phyloP scores from a whole-genome alignment of 1,140 invertebrate genomes.

The Trichonephila inaurata region DNA sequence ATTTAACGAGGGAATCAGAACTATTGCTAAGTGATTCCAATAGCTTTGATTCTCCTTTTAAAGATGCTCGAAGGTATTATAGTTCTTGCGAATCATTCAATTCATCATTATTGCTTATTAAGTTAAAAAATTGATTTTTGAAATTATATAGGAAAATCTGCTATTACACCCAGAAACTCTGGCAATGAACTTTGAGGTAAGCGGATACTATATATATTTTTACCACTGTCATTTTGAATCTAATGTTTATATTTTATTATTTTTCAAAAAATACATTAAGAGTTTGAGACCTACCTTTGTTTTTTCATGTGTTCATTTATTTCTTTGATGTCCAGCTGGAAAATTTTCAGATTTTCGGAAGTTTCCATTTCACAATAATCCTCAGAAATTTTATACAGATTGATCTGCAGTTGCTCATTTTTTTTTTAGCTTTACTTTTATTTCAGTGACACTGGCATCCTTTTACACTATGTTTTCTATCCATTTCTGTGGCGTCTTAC shows the following conservation, averaged over 20 bases:
- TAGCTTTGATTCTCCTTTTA: too few relatives aligned
- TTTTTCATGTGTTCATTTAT: not conserved
- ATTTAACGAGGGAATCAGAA: too few relatives aligned
- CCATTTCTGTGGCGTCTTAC: not conserved
- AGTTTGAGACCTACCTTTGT: not conserved
- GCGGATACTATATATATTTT: not conserved
- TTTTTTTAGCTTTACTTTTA: not conserved
- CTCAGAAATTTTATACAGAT: not conserved
- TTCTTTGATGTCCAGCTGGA: not conserved
- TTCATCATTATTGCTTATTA: too few relatives aligned
- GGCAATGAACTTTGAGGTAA: not conserved
- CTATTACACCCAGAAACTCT: not conserved
- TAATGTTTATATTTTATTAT: not conserved
- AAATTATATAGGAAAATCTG: not conserved
- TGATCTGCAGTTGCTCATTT: not conserved
- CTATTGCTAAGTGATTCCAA: too few relatives aligned
- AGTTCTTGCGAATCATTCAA: too few relatives aligned
- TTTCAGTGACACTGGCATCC: not conserved
- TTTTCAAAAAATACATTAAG: not conserved
- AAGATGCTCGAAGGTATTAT: too few relatives aligned
- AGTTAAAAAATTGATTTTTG: not conserved
- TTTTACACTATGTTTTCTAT: not conserved
- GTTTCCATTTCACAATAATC: not conserved
- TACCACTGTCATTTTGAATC: not conserved
- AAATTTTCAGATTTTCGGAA: not conserved